phyloP scores from a whole-genome alignment of 2,888 invertebrate species.

The Ennomos erosarius region DNA sequence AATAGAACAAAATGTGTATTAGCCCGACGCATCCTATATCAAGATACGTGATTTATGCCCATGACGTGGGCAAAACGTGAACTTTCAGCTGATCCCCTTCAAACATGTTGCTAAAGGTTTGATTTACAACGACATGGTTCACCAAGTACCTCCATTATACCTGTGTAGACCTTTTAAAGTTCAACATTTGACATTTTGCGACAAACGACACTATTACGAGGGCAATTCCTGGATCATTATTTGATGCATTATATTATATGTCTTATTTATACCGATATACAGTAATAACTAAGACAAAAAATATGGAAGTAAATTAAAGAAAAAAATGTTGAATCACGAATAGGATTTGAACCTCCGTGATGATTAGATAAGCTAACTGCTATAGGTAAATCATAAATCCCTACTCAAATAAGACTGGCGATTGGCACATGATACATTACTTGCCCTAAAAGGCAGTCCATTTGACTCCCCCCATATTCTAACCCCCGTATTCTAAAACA shows the following conservation, averaged over 20 bases:
- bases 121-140: slow-evolving; percentile 75
- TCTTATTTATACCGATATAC: slow-evolving; percentile 9
- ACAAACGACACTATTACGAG: slow-evolving; percentile 64
- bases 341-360: no score
- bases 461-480: no score
- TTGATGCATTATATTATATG: slow-evolving; percentile 43
- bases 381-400: no score
- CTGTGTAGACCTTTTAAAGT: slow-evolving; percentile 69
- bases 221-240: slow-evolving; percentile 61
- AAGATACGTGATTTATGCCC: slow-evolving; percentile 41
- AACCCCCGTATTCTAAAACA: no score
- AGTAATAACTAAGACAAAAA: slow-evolving; percentile 2
- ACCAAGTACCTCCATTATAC: slow-evolving; percentile 66
- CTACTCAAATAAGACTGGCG: no score
- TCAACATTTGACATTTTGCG: slow-evolving; percentile 77
- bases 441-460: no score
- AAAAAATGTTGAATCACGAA: no score
- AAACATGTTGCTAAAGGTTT: slow-evolving; percentile 61
- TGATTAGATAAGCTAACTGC: no score
- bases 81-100: slow-evolving; percentile 70
- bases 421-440: no score
- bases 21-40: slow-evolving; percentile 32
- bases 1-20: slow-evolving; percentile 28
- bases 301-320: no score
- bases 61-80: slow-evolving; percentile 52